Evolutionary conservation across 2,113 vertebrate species (phyloP).

Genomic region (Rhinolophus ferrumequinum): DNA sequence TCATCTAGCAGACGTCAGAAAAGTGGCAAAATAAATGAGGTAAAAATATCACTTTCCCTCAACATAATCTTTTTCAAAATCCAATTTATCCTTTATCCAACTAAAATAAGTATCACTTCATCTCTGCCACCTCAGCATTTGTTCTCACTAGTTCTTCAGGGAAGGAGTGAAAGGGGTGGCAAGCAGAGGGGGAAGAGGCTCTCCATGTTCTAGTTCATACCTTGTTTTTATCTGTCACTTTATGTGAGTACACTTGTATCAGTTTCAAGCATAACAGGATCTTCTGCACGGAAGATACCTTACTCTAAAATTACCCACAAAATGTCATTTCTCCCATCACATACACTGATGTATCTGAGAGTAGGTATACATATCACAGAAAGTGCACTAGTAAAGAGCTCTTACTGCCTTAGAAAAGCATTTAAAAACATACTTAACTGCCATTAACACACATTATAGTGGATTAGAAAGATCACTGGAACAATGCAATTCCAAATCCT

Average conservation of each 20-base stretch:
- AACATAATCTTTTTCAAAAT: constrained; percentile 30
- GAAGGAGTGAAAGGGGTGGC: background rate
- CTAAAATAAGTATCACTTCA: background rate
- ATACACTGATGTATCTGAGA: background rate
- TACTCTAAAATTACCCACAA: background rate
- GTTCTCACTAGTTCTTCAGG: constrained; percentile 16
- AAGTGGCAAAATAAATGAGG: background rate
- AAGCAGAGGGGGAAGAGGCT: background rate
- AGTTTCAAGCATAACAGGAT: background rate
- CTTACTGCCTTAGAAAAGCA: background rate
- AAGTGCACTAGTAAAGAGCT: background rate
- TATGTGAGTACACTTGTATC: background rate
- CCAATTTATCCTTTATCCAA: background rate
- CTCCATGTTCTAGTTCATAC: background rate
- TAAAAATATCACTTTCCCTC: background rate
- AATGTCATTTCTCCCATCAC: background rate
- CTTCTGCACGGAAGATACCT: background rate
- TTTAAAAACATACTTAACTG: background rate
- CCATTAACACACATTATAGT: background rate
- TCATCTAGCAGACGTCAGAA: background rate
- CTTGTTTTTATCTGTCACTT: background rate
- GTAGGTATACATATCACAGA: background rate
- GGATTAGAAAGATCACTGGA: background rate
- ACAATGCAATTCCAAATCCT: background rate
- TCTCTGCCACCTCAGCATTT: background rate